Percentiles rank a stretch among this genome's conserved stretches.
These are phyloP conservation scores for Betta splendens DNA, from an alignment of 2,797 vertebrate species.

Conservation along the genomic window DNA sequence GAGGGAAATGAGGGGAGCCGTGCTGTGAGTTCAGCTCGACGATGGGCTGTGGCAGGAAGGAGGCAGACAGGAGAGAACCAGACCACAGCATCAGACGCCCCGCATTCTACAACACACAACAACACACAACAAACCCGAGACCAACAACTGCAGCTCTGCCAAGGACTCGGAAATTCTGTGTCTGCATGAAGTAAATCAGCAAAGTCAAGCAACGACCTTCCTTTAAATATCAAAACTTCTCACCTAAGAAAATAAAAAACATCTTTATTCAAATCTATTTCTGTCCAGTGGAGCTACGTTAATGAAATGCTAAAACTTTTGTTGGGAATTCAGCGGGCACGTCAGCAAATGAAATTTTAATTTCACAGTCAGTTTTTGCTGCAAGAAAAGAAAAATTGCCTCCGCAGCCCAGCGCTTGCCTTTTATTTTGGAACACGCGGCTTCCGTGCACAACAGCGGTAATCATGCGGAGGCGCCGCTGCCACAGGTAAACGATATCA, in stretches of 20 bases:
- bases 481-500: constrained; percentile 73
- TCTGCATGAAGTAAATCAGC: neutral
- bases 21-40: constrained; percentile 32
- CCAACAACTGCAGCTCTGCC: neutral
- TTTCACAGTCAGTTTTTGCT: constrained; percentile 31
- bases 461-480: constrained; percentile 59
- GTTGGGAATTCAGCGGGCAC: constrained; percentile 36
- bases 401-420: constrained; percentile 29
- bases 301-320: constrained; percentile 17
- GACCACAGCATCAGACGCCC: constrained; percentile 14
- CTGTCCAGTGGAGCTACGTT: neutral
- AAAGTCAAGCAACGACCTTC: too few relatives aligned
- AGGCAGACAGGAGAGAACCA: constrained; percentile 8
- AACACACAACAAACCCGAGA: neutral
- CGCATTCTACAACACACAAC: neutral
- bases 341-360: constrained; percentile 36
- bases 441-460: constrained; percentile 24
- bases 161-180: neutral
- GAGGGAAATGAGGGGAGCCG: constrained; percentile 34
- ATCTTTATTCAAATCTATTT: constrained; percentile 23
- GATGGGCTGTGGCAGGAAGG: constrained; percentile 17
- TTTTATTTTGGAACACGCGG: constrained; percentile 40
- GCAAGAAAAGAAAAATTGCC: constrained; percentile 25
- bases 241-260: neutral
- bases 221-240: neutral